Percentiles rank a stretch among this genome's conserved stretches.
phyloP scores from a whole-genome alignment of 1,140 invertebrate species.

The Cotesia typhae region DNA sequence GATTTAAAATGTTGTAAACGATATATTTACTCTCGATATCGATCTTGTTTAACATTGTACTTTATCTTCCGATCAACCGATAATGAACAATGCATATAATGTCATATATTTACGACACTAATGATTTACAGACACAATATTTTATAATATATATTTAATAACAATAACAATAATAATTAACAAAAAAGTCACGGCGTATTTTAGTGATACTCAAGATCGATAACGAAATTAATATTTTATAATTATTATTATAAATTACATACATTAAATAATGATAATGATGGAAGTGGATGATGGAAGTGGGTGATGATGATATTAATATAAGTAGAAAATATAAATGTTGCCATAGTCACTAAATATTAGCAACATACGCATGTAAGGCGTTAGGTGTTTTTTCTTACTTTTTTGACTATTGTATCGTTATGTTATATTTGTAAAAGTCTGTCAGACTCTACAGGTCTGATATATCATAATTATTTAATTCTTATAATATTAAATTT shows the following conservation, averaged over 20 bases:
- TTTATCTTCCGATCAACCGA: constrained; percentile 5
- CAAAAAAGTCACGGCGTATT: background rate
- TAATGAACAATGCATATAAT: background rate
- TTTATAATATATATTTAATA: constrained; percentile 3
- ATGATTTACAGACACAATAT: background rate
- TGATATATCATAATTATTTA: constrained; percentile 2
- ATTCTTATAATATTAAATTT: background rate
- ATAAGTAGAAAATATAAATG: constrained; percentile 27
- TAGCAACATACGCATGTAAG: constrained; percentile 25
- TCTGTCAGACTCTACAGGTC: background rate
- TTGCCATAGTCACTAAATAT: constrained; percentile 44
- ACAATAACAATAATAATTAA: constrained; percentile 6
- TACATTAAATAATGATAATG: constrained; percentile 27
- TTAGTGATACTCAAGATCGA: constrained; percentile 1
- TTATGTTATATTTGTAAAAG: too few relatives aligned
- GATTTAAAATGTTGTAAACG: constrained; percentile 36
- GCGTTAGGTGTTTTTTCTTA: constrained; percentile 27
- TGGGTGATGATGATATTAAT: background rate
- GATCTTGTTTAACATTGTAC: constrained; percentile 27
- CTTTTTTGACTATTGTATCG: too few relatives aligned
- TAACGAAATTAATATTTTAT: constrained; percentile 3
- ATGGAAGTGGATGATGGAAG: background rate
- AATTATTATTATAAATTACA: constrained; percentile 17
- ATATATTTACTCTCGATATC: constrained; percentile 26
- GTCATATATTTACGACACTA: constrained; percentile 14